Evolutionary conservation across 2,797 vertebrate genomes (phyloP).

Genomic region (Tiaroga cobitis): DNA sequence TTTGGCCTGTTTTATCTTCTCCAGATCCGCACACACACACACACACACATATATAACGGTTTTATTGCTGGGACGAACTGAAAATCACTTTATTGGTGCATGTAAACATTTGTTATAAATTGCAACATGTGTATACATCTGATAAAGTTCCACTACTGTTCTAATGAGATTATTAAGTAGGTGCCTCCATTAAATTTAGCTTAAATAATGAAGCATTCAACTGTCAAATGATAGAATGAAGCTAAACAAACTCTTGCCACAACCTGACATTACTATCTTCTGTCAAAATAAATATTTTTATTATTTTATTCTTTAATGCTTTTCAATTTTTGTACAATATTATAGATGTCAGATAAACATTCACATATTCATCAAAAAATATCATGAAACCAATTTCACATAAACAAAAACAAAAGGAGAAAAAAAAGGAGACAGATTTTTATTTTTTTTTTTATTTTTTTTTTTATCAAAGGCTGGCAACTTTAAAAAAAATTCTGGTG

Average conservation of each 20-base stretch:
- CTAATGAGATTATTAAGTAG: background rate
- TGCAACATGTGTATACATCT: background rate
- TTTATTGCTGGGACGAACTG: background rate
- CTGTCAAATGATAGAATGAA: background rate
- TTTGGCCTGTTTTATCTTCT: constrained; percentile 12
- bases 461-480: too few species aligned
- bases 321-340: background rate
- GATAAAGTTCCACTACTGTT: background rate
- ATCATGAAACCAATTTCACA: background rate
- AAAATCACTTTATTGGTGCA: background rate
- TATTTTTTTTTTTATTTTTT: too few species aligned
- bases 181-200: too few species aligned
- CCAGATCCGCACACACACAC: background rate
- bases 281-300: background rate
- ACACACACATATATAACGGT: background rate
- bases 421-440: too few species aligned
- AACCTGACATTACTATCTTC: background rate
- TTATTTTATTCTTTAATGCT: background rate
- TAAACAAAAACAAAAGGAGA: background rate
- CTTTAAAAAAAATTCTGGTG: too few species aligned
- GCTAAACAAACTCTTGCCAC: background rate
- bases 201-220: background rate
- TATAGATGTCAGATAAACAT: background rate
- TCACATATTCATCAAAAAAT: background rate
- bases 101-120: background rate